A percentile compares a stretch with the other conserved stretches of the same genome.
These are phyloP conservation scores for Nephrotoma appendiculata DNA, from an alignment of 2,888 invertebrate species.

Conservation along the genomic window DNA sequence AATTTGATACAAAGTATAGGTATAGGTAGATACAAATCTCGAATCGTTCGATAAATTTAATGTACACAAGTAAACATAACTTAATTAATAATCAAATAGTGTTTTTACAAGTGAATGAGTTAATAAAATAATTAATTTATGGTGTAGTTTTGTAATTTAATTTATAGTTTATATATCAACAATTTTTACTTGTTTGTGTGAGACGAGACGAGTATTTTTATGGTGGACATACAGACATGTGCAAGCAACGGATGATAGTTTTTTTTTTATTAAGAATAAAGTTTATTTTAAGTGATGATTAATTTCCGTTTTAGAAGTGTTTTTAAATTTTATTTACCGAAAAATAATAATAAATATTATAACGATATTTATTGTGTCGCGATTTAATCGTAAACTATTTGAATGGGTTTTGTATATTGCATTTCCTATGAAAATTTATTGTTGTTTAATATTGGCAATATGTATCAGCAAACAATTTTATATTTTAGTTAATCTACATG, in stretches of 20 bases:
- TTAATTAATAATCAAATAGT: background rate
- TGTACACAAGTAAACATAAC: background rate
- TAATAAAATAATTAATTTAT: background rate
- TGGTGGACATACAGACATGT: background rate
- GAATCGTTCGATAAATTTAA: background rate
- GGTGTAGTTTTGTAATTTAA: background rate
- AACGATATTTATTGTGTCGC: background rate
- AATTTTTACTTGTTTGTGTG: too few species aligned
- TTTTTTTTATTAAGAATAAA: background rate
- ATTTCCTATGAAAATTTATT: background rate
- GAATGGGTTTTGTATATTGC: background rate
- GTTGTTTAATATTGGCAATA: background rate
- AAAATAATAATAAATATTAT: background rate
- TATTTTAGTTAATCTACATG: background rate
- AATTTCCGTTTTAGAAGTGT: background rate
- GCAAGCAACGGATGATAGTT: background rate
- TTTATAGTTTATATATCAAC: background rate
- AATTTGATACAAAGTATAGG: background rate
- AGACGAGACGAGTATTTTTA: background rate
- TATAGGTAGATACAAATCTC: background rate
- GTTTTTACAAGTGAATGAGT: background rate
- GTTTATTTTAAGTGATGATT: background rate
- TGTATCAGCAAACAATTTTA: background rate
- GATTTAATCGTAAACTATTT: background rate
- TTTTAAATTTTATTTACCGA: background rate